Percentiles rank a stretch among this genome's conserved stretches.
These are phyloP conservation scores for Sterrhoptilus dennistouni DNA, from an alignment of 2,113 vertebrate genomes.

Conservation along the genomic window DNA sequence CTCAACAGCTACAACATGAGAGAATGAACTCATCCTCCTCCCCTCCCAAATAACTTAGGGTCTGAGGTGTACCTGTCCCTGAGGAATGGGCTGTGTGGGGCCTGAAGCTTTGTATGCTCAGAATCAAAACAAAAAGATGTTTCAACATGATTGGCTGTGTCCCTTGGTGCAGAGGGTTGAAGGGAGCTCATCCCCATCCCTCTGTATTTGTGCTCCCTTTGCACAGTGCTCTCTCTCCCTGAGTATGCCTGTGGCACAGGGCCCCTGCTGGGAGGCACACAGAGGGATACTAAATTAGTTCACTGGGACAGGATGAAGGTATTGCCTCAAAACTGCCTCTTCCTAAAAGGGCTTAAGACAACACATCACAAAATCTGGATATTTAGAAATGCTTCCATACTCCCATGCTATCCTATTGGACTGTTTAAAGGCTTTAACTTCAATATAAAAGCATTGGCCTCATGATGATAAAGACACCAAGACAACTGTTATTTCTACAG, in stretches of 20 bases:
- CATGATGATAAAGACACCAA: neutral
- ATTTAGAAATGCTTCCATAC: neutral
- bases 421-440: neutral
- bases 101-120: neutral
- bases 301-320: neutral
- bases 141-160: neutral
- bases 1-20: neutral
- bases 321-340: neutral
- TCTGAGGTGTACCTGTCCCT: neutral
- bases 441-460: neutral
- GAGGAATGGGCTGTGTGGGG: neutral
- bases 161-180: too few species aligned
- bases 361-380: neutral
- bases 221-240: neutral
- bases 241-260: neutral
- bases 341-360: neutral
- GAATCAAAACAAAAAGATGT: neutral
- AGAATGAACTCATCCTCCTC: neutral
- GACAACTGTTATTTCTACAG: neutral
- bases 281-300: accelerated
- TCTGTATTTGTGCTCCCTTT: accelerated
- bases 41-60: neutral
- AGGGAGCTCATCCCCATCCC: neutral
- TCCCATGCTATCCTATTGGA: neutral
- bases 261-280: neutral